phyloP scores from a whole-genome alignment of 2,888 invertebrate species.

The Caenorhabditis parvicauda region DNA sequence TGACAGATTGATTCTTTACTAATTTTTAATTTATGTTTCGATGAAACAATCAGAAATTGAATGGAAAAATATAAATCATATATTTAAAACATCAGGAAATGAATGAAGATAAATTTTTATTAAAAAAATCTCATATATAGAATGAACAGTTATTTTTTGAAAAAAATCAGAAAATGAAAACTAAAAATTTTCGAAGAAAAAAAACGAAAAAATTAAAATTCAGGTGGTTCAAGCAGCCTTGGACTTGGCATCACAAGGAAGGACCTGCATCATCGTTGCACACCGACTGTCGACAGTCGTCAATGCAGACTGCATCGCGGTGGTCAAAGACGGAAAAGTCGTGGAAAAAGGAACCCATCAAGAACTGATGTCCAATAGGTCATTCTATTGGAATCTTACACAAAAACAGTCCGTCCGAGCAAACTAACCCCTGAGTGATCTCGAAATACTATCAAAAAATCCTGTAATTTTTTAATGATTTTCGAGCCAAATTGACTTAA shows the following conservation, averaged over 20 bases:
- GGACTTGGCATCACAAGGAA: conserved; percentile 67
- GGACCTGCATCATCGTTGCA: conserved; percentile 67
- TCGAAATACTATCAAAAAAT: too few relatives aligned
- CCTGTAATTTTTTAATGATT: too few relatives aligned
- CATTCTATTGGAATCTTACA: too few relatives aligned
- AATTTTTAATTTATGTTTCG: too few relatives aligned
- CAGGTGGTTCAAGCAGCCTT: conserved; percentile 63
- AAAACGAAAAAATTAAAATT: neutral
- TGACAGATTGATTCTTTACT: neutral
- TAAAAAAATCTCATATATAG: neutral
- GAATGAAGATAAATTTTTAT: neutral
- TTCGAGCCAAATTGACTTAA: too few relatives aligned
- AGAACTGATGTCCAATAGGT: too few relatives aligned
- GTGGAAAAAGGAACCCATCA: neutral
- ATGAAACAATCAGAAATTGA: too few relatives aligned
- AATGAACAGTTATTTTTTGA: too few relatives aligned
- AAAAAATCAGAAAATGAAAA: neutral
- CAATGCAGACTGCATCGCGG: conserved; percentile 51
- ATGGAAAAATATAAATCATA: too few relatives aligned
- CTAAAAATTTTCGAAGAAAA: conserved; percentile 1
- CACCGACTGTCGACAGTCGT: conserved; percentile 67
- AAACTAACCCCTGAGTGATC: too few relatives aligned
- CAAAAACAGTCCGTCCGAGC: too few relatives aligned
- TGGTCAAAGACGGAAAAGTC: neutral
- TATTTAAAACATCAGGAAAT: neutral